Conservation (phyloP, 1,140 invertebrate genomes). For the Pseudachorutes palmiensis region DNA sequence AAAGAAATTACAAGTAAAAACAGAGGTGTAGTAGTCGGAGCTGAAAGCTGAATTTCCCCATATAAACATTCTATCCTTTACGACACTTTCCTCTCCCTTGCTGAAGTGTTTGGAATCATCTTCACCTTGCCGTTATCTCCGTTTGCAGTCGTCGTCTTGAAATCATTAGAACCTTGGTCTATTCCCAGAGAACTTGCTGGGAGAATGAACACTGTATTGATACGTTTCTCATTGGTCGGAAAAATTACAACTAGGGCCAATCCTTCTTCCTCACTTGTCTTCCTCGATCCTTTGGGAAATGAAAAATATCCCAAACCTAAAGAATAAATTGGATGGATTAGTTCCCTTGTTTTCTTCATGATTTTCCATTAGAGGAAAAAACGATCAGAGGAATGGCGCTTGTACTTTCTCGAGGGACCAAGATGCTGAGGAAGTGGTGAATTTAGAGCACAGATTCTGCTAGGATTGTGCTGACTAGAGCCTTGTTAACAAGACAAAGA, state of each 20-base stretch:
- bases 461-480: neutral
- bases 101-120: neutral
- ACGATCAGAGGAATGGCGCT: neutral
- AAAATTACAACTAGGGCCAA: too few species aligned
- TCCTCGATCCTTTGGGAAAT: neutral
- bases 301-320: neutral
- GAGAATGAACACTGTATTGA: too few species aligned
- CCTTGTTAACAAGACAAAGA: neutral
- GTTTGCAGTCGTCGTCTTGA: too few species aligned
- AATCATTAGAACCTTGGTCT: too few species aligned
- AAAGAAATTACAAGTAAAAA: neutral
- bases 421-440: neutral
- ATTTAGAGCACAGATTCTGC: neutral
- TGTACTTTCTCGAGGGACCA: neutral
- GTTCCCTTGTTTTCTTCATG: neutral
- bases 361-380: neutral
- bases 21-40: neutral
- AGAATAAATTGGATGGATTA: constrained; percentile 12
- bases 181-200: too few species aligned
- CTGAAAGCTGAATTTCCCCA: neutral
- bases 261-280: constrained; percentile 4
- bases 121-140: neutral
- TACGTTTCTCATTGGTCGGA: too few species aligned
- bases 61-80: too few species aligned
- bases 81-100: neutral